phyloP scores from a whole-genome alignment of 2,797 vertebrate genomes.

The Molossus molossus region DNA sequence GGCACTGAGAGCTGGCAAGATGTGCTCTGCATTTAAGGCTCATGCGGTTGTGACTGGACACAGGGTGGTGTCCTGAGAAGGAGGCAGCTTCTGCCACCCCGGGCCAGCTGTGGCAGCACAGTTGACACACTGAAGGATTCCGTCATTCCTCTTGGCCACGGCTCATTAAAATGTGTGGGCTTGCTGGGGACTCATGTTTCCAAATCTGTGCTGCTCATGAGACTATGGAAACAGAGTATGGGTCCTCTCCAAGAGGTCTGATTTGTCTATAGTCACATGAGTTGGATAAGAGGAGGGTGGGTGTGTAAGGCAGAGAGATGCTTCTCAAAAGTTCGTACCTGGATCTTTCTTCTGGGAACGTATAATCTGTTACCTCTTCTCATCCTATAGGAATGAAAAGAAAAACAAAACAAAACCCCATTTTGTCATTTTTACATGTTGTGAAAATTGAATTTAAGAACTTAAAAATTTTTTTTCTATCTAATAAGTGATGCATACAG shows the following conservation, averaged over 20 bases:
- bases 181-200: background rate
- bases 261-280: background rate
- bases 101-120: background rate
- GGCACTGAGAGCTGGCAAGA: background rate
- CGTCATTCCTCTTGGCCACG: background rate
- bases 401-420: background rate
- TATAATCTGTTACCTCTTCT: background rate
- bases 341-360: background rate
- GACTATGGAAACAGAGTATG: background rate
- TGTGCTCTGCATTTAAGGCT: background rate
- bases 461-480: background rate
- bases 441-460: constrained; percentile 23
- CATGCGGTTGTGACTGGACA: background rate
- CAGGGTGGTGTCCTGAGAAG: background rate
- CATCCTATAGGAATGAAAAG: background rate
- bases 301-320: background rate
- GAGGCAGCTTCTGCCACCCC: background rate
- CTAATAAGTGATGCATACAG: background rate
- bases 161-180: constrained; percentile 54
- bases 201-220: background rate
- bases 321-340: background rate
- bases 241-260: background rate
- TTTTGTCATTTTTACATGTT: background rate
- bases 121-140: background rate
- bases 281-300: background rate